Percentiles rank a stretch among this genome's conserved stretches.
These are phyloP conservation scores for Pristionchus maxplancki DNA, from an alignment of 2,888 invertebrate species.

Conservation along the genomic window DNA sequence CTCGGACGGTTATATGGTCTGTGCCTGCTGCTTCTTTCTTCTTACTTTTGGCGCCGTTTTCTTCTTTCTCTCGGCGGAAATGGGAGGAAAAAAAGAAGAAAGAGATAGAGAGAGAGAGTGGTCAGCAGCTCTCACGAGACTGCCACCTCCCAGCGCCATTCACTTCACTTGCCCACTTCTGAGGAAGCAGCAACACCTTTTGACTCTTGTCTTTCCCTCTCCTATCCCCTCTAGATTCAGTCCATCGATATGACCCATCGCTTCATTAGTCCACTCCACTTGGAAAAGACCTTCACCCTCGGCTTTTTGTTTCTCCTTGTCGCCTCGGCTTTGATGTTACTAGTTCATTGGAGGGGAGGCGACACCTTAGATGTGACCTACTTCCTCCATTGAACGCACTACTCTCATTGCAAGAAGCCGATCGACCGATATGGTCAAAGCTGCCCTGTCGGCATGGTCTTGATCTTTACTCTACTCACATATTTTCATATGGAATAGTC, in stretches of 20 bases:
- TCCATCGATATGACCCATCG: background rate
- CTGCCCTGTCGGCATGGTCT: no score
- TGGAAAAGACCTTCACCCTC: background rate
- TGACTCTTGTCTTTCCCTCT: background rate
- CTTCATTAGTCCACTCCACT: background rate
- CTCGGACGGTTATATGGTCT: background rate
- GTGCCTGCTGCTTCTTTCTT: background rate
- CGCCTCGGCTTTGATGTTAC: background rate
- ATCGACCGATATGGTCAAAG: no score
- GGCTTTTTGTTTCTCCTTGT: background rate
- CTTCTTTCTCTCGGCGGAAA: background rate
- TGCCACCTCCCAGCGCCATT: background rate
- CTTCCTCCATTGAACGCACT: background rate
- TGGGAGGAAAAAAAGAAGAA: slow-evolving; percentile 3
- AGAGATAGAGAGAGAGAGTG: slow-evolving; percentile 34
- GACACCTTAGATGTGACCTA: background rate
- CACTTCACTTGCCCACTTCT: background rate
- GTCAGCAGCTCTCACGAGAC: background rate
- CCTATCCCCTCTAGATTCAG: background rate
- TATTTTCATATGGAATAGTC: no score
- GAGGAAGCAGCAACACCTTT: background rate
- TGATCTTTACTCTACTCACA: no score
- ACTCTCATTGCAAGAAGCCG: no score
- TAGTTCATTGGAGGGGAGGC: no score
- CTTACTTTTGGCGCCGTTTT: slow-evolving; percentile 22